Percentiles rank a stretch among this genome's conserved stretches.
These are phyloP conservation scores for Scolopax bukidnonensis DNA, from an alignment of 2,797 vertebrate genomes.

Conservation along the genomic window DNA sequence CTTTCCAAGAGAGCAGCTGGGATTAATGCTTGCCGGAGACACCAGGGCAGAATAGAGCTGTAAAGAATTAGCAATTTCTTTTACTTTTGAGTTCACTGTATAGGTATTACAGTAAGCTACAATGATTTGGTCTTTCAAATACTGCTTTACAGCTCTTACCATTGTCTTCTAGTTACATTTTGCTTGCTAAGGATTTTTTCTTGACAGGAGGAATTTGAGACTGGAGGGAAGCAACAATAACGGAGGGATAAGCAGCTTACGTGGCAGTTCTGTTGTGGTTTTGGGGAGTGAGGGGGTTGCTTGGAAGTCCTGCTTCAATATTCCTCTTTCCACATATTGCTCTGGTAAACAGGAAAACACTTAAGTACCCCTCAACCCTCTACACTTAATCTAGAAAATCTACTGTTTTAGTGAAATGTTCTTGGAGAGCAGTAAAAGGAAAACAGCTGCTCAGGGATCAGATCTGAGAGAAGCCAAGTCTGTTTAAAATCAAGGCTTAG, in stretches of 20 bases:
- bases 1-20: not conserved
- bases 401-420: not conserved
- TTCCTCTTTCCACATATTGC: not conserved
- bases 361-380: not conserved
- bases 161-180: slow-evolving; percentile 32
- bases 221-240: slow-evolving; percentile 37
- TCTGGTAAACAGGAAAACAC: slow-evolving; percentile 44
- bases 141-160: slow-evolving; percentile 24
- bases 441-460: slow-evolving; percentile 28
- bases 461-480: not conserved
- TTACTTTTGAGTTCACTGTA: not conserved
- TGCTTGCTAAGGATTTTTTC: slow-evolving; percentile 37
- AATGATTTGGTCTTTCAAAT: not conserved
- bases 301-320: not conserved
- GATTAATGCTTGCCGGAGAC: not conserved
- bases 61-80: not conserved
- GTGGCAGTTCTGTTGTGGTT: not conserved
- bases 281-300: not conserved
- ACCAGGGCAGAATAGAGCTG: not conserved
- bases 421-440: slow-evolving; percentile 37
- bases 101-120: slow-evolving; percentile 9
- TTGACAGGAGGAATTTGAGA: slow-evolving; percentile 43
- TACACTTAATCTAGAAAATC: slow-evolving; percentile 23
- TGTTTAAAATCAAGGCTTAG: slow-evolving; percentile 12
- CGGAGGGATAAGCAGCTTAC: slow-evolving; percentile 22